These are phyloP conservation scores for Drosophila helvetica DNA, from an alignment of 2,888 invertebrate species.

Conservation along the genomic window DNA sequence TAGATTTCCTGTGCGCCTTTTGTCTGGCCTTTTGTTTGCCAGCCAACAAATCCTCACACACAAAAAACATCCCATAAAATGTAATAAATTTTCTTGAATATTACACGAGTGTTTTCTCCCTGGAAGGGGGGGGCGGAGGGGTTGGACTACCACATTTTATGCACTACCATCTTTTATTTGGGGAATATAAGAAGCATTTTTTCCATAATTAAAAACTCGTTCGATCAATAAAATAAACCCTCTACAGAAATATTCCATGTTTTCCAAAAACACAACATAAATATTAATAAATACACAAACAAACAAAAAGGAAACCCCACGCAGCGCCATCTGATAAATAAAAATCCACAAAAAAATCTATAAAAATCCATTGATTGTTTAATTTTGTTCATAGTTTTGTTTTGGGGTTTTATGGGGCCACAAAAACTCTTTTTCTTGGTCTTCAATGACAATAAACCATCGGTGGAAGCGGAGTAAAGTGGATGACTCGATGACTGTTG, in stretches of 20 bases:
- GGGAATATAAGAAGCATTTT: constrained; percentile 30
- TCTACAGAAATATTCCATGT: neutral
- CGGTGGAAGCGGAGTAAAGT: constrained; percentile 44
- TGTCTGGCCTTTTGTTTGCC: constrained; percentile 33
- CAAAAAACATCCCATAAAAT: constrained; percentile 27
- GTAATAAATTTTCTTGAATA: constrained; percentile 52
- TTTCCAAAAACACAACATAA: constrained; percentile 38
- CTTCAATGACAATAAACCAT: constrained; percentile 68
- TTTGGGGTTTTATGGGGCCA: constrained; percentile 56
- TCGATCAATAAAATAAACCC: constrained; percentile 2
- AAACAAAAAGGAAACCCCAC: constrained; percentile 56
- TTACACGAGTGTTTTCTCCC: constrained; percentile 38
- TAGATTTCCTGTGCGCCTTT: constrained; percentile 36
- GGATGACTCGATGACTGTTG: constrained; percentile 54
- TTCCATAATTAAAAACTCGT: constrained; percentile 50
- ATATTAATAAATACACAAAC: neutral
- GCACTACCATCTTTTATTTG: constrained; percentile 36
- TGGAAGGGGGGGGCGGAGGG: constrained; percentile 2
- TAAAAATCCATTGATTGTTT: constrained; percentile 67
- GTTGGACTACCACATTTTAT: constrained; percentile 20
- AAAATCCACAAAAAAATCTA: constrained; percentile 5
- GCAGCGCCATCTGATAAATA: constrained; percentile 69
- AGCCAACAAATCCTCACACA: constrained; percentile 23
- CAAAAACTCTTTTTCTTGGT: constrained; percentile 36
- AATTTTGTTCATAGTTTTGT: constrained; percentile 67